These are phyloP conservation scores for Podarcis lilfordi DNA, from an alignment of 2,797 vertebrate species.

Conservation along the genomic window DNA sequence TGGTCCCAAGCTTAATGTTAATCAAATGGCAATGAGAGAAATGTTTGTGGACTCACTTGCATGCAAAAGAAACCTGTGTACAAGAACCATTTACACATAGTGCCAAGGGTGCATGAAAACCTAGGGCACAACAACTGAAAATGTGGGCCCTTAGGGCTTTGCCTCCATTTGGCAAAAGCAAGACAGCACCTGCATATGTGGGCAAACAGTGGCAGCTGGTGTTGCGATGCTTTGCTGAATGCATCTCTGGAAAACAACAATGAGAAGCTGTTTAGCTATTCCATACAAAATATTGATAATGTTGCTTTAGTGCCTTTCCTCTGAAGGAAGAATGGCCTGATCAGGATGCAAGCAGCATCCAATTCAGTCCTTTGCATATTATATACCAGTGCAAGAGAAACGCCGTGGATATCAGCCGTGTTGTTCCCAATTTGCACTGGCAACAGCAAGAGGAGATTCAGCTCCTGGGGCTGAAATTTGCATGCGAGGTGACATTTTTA, in stretches of 20 bases:
- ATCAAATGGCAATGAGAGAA: not conserved
- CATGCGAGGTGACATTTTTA: conserved; percentile 30
- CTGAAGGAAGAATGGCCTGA: not conserved
- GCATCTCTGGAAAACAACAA: not conserved
- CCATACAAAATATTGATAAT: rapidly evolving
- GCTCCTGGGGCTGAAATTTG: rapidly evolving
- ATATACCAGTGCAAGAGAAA: not conserved
- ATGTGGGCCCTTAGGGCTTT: not conserved
- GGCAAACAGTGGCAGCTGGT: conserved; percentile 51
- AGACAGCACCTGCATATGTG: conserved; percentile 1
- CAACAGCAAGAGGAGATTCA: rapidly evolving
- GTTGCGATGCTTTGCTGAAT: conserved; percentile 10
- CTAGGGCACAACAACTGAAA: not conserved
- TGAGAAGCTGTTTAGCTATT: not conserved
- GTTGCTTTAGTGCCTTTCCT: rapidly evolving
- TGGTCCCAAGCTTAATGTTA: not conserved
- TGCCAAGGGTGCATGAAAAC: not conserved
- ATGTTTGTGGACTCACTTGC: rapidly evolving
- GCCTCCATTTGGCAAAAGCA: conserved; percentile 46
- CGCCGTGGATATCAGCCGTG: not conserved
- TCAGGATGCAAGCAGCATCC: not conserved
- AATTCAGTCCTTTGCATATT: not conserved
- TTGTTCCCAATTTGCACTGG: not conserved
- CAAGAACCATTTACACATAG: rapidly evolving
- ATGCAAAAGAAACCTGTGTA: not conserved